A percentile compares a stretch with the other conserved stretches of the same genome.
These are phyloP conservation scores for Orussus abietinus DNA, from an alignment of 1,140 invertebrate genomes.

Conservation along the genomic window DNA sequence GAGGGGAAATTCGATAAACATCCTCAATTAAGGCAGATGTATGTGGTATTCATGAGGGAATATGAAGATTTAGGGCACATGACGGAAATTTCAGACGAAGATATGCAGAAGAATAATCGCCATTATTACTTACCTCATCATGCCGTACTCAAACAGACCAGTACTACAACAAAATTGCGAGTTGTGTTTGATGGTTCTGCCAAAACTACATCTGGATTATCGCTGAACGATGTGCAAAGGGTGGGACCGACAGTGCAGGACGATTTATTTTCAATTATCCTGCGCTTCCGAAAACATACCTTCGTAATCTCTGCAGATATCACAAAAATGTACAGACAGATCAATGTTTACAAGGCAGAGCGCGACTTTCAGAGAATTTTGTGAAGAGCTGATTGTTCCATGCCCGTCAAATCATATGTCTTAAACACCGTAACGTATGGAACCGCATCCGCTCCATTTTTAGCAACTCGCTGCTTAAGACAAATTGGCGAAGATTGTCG, in stretches of 20 bases:
- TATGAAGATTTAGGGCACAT: slow-evolving; percentile 24
- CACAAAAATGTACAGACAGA: slow-evolving; percentile 36
- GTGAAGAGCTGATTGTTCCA: slow-evolving; percentile 23
- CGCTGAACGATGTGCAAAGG: slow-evolving; percentile 29
- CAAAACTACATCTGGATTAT: slow-evolving; percentile 15
- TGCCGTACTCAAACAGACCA: slow-evolving; percentile 17
- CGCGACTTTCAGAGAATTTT: slow-evolving; percentile 33
- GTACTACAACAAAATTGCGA: slow-evolving; percentile 24
- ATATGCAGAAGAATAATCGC: background rate
- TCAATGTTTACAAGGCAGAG: slow-evolving; percentile 25
- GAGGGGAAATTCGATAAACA: slow-evolving; percentile 13
- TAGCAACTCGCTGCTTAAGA: slow-evolving; percentile 22
- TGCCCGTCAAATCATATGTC: slow-evolving; percentile 13
- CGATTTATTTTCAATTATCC: slow-evolving; percentile 17
- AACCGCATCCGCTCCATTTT: slow-evolving; percentile 25
- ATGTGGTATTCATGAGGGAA: slow-evolving; percentile 22
- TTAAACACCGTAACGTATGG: slow-evolving; percentile 28
- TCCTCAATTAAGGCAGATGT: slow-evolving; percentile 10
- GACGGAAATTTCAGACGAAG: slow-evolving; percentile 6
- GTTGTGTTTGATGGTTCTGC: slow-evolving; percentile 41
- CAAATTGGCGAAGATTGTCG: slow-evolving; percentile 15
- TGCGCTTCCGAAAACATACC: slow-evolving; percentile 26
- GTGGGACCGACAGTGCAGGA: slow-evolving; percentile 9
- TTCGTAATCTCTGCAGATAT: slow-evolving; percentile 35
- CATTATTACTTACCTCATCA: slow-evolving; percentile 41